phyloP scores from a whole-genome alignment of 2,888 invertebrate genomes.

The Lithophane leautieri region DNA sequence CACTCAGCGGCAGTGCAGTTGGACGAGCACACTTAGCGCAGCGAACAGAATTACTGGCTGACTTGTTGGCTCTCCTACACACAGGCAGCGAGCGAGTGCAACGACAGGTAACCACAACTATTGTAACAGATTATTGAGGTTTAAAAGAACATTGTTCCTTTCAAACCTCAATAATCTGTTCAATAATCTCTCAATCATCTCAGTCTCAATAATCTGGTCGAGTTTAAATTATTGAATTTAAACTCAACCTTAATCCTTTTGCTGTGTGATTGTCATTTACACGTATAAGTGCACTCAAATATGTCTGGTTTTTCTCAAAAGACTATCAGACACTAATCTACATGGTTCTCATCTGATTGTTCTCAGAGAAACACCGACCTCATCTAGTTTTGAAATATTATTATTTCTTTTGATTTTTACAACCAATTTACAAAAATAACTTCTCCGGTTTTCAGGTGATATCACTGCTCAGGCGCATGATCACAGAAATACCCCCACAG shows the following conservation, averaged over 20 bases:
- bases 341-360: not conserved
- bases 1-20: slow-evolving; percentile 97
- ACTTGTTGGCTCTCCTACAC: slow-evolving; percentile 96
- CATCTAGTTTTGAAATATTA: not conserved
- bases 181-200: too few relatives aligned
- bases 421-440: not conserved
- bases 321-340: not conserved
- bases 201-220: too few relatives aligned
- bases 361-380: not conserved
- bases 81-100: slow-evolving; percentile 98
- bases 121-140: not conserved
- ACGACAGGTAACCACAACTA: slow-evolving; percentile 92
- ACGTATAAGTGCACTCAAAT: not conserved
- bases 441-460: slow-evolving; percentile 91
- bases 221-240: too few relatives aligned
- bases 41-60: slow-evolving; percentile 95
- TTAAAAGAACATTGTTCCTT: too few relatives aligned
- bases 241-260: not conserved
- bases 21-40: slow-evolving; percentile 97
- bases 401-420: not conserved
- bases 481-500: slow-evolving; percentile 97
- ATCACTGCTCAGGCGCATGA: slow-evolving; percentile 95
- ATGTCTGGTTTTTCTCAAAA: too few relatives aligned
- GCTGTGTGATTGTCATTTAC: not conserved
- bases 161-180: too few relatives aligned